Conservation (phyloP, 2,888 invertebrate species). For the Clunio marinus region DNA sequence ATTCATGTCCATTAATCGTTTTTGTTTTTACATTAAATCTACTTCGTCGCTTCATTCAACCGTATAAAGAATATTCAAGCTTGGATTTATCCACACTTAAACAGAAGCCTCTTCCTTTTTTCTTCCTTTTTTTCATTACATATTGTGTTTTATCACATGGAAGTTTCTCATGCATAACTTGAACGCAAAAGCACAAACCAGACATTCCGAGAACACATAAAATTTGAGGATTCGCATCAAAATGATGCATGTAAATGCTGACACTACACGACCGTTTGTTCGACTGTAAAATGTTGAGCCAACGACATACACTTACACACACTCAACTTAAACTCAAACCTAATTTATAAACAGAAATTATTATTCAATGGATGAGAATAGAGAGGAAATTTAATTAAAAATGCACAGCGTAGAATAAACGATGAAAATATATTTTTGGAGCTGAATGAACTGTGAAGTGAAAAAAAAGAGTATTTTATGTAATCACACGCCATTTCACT, state of each 20-base stretch:
- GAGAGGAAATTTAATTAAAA: slow-evolving; percentile 34
- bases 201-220: background rate
- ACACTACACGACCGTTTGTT: slow-evolving; percentile 7
- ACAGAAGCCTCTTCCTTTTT: background rate
- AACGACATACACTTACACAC: no score
- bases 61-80: background rate
- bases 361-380: slow-evolving; percentile 29
- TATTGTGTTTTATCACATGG: background rate
- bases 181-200: background rate
- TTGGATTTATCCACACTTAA: no score
- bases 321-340: background rate
- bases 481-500: background rate
- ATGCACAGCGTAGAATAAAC: slow-evolving; percentile 8
- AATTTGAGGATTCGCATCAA: slow-evolving; percentile 4
- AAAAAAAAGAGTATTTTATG: background rate
- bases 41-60: slow-evolving; percentile 4
- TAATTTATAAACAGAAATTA: background rate
- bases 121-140: background rate
- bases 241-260: slow-evolving; percentile 35
- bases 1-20: background rate
- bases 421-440: background rate
- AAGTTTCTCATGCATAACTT: background rate
- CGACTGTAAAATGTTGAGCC: background rate
- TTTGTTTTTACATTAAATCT: background rate
- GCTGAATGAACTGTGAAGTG: background rate